Evolutionary conservation across 2,888 invertebrate species (phyloP).

Genomic region (Carcina quercana): DNA sequence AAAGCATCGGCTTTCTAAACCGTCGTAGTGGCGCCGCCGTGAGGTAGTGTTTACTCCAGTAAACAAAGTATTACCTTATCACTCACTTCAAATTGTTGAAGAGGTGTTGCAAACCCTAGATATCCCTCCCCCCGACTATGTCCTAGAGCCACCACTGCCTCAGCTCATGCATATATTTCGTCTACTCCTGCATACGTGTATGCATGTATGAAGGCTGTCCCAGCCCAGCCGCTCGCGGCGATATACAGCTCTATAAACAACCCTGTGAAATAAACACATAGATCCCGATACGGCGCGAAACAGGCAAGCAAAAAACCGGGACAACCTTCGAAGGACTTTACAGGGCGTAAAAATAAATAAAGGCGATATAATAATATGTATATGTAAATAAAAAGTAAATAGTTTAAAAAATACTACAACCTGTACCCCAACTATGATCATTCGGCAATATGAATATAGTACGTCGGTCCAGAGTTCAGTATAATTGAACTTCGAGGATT

Average conservation of each 20-base stretch:
- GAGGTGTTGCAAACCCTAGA: conserved; percentile 3
- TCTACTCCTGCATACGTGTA: conserved; percentile 39
- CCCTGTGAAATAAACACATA: too few species aligned
- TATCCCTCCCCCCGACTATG: conserved; percentile 10
- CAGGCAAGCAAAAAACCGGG: conserved; percentile 76
- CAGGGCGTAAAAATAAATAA: conserved; percentile 67
- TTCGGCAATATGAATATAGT: conserved; percentile 59
- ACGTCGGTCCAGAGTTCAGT: conserved; percentile 58
- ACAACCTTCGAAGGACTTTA: conserved; percentile 74
- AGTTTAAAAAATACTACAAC: conserved; percentile 64
- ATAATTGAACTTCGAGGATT: conserved; percentile 56
- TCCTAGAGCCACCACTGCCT: conserved; percentile 18
- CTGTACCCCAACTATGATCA: conserved; percentile 69
- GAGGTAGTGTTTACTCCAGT: conserved; percentile 4
- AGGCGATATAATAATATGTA: conserved; percentile 72
- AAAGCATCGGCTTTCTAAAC: conserved; percentile 59
- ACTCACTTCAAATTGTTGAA: conserved; percentile 5
- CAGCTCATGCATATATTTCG: conserved; percentile 41
- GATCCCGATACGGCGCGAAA: conserved; percentile 51
- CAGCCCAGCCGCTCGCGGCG: conserved; percentile 45
- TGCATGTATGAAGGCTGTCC: conserved; percentile 61
- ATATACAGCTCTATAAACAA: too few species aligned
- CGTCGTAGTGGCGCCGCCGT: conserved; percentile 21
- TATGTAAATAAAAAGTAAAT: conserved; percentile 62
- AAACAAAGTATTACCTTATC: too few species aligned